A percentile compares a stretch with the other conserved stretches of the same genome.
phyloP scores from a whole-genome alignment of 92 coral and sea anemone species.

The Pocillopora grandis region DNA sequence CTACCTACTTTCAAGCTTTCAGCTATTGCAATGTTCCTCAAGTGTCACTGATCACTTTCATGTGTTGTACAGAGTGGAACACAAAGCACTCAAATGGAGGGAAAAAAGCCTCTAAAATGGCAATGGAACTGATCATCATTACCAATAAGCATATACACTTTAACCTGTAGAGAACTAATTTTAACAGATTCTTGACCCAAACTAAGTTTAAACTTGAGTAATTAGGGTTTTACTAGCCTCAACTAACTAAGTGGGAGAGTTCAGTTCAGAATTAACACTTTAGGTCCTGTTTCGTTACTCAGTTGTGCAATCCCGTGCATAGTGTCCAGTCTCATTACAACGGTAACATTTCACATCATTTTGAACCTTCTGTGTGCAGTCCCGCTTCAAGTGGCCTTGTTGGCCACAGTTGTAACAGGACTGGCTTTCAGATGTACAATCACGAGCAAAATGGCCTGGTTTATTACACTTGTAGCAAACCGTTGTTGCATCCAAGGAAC shows the following conservation, averaged over 20 bases:
- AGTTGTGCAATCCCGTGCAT: slow-evolving; percentile 82
- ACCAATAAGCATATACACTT: no score
- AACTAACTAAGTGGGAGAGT: neutral
- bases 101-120: no score
- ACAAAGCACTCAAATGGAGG: no score
- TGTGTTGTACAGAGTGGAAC: no score
- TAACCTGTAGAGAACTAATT: neutral
- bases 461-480: slow-evolving; percentile 80
- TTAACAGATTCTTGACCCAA: neutral
- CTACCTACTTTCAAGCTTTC: no score
- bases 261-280: neutral
- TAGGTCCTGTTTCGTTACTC: slow-evolving; percentile 38
- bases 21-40: no score
- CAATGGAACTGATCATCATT: no score
- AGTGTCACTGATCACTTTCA: no score
- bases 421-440: slow-evolving; percentile 55
- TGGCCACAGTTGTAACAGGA: slow-evolving; percentile 74
- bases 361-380: slow-evolving; percentile 58
- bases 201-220: neutral
- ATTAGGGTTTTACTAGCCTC: slow-evolving; percentile 7
- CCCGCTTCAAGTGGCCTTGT: slow-evolving; percentile 86
- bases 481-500: slow-evolving; percentile 58
- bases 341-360: slow-evolving; percentile 61
- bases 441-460: slow-evolving; percentile 82
- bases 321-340: slow-evolving; percentile 85